Evolutionary conservation across 2,113 vertebrate species (phyloP), one percentile per base, ranked within the genome.

Genomic region (Rattus rattus): DNA sequence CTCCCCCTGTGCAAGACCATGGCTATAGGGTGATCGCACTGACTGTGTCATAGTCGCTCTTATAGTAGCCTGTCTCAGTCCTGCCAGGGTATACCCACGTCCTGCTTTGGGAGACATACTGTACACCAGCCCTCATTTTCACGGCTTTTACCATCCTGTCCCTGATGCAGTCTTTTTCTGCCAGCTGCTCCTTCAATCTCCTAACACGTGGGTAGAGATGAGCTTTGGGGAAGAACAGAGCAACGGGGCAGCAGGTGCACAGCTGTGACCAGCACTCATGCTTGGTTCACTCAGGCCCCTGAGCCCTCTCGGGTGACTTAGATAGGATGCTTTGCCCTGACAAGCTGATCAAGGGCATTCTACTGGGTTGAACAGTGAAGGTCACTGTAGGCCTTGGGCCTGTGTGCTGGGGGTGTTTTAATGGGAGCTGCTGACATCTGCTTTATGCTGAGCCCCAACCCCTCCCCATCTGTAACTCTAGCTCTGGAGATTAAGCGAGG

Each of bases 291-390:
- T 54, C 54, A 43, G 90, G 65, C 85, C 63, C 14, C 80, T 11
- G 93, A 70, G 63, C 83, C 89, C 87, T 91, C 92, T 39, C 4
- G 0, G 1, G 65, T 77, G 95, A 94, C 88, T 90, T 87, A 0
- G 2, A 9, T 1, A n/a, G 19, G 93, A 67, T 4, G 36, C 1
- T 28, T 73, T 0, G 4, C 43, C 43, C 22, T 5, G 0, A 12
- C 65, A 88, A 97, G 92, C 84, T 96, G 94, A 85, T 92, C 92
- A 97, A 97, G 97, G 97, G 81, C 12, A 0, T 92, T 97, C 72
- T 90, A 54, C 75, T 67, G 0, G 2, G 91, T 94, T 94, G 97
- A 77, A 54, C 77, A 86, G 90, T 88, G 96, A 97, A 97, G 90
- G 96, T 97, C 96, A 72, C 79, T 43, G 80, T 63, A 43, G 14